Base-by-base conservation (phyloP, 1,140 invertebrate species). In the Meloidogyne hapla region DNA sequence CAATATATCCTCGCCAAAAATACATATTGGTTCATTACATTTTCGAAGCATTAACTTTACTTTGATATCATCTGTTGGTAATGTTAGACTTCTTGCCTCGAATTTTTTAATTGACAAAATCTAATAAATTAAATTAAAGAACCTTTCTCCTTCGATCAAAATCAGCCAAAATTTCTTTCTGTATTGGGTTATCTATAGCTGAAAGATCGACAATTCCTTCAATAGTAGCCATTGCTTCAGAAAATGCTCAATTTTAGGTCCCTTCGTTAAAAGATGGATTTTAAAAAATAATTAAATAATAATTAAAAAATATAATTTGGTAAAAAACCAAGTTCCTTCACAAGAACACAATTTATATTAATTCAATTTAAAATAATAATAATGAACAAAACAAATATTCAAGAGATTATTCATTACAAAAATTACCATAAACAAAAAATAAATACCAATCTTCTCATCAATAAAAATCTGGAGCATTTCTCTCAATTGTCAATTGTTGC, bases 191-290 rank as follows among this genome's bases (percentile, higher is more conserved):
- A 42, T 70, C 78, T 15, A 83, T 74, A n/a, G 79, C 69, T 8
- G 42, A 45, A 13, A 83, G 48, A 66, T 83, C 82, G 1, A 93
- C 96, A 88, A 93, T 96, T 83, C 95, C 94, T 87, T 75, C 74
- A 8, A 75, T 48, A 1, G 38, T 28, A 45, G 69, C 18, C 74
- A 75, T 75, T 74, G 25, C 21, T 73, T 64, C 62, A 4, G 9
- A 64, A 26, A 64, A 4, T 26, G 26, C 9, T 26, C 26, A 9
- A 23, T 65, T 65, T 68, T 15, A 23, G 5, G 23, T 42, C n/a
- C n/a, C n/a, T n/a, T n/a, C n/a, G n/a, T n/a, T n/a, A n/a, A n/a
- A n/a, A n/a, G n/a, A n/a, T n/a, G n/a, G n/a, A n/a, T 61, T 61
- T 61, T 15, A 64, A 26, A 26, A 64, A 64, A 9, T 64, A 23